A percentile compares a stretch with the other conserved stretches of the same genome.
Evolutionary conservation across 1,140 invertebrate genomes (phyloP).

Genomic region (Ceratina calcarata): DNA sequence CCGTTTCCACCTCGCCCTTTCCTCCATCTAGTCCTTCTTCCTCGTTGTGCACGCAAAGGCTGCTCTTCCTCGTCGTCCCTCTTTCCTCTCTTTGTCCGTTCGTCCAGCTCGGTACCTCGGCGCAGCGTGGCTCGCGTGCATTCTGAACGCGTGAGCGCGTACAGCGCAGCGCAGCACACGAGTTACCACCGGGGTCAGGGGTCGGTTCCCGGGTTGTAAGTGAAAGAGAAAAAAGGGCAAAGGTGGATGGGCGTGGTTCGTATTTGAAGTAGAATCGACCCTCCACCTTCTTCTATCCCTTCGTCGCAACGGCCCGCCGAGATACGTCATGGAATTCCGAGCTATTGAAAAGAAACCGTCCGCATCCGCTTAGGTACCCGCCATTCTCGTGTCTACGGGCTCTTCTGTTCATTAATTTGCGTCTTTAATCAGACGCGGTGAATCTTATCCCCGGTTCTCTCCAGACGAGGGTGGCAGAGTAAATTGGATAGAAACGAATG

Average conservation of each 20-base stretch:
- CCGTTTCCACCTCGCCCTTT: neutral
- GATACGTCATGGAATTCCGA: slow-evolving; percentile 48
- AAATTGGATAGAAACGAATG: slow-evolving; percentile 32
- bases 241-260: slow-evolving; percentile 70
- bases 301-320: slow-evolving; percentile 22
- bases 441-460: slow-evolving; percentile 11
- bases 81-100: neutral
- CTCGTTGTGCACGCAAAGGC: slow-evolving; percentile 6
- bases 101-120: neutral
- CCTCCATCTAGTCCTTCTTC: slow-evolving; percentile 1
- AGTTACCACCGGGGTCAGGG: slow-evolving; percentile 62
- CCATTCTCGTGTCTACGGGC: slow-evolving; percentile 59
- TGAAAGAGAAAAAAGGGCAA: slow-evolving; percentile 56
- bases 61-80: slow-evolving; percentile 24
- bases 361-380: slow-evolving; percentile 41
- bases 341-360: slow-evolving; percentile 45
- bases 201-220: slow-evolving; percentile 53
- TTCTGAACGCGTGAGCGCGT: slow-evolving; percentile 47
- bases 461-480: slow-evolving; percentile 15
- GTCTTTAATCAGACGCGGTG: slow-evolving; percentile 39
- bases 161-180: slow-evolving; percentile 27
- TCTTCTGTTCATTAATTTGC: slow-evolving; percentile 48
- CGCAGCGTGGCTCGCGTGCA: slow-evolving; percentile 27
- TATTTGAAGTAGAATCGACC: slow-evolving; percentile 74
- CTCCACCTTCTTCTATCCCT: slow-evolving; percentile 65